Evolutionary conservation across 2,888 invertebrate genomes (phyloP).

Genomic region (Epicampocera succincta): DNA sequence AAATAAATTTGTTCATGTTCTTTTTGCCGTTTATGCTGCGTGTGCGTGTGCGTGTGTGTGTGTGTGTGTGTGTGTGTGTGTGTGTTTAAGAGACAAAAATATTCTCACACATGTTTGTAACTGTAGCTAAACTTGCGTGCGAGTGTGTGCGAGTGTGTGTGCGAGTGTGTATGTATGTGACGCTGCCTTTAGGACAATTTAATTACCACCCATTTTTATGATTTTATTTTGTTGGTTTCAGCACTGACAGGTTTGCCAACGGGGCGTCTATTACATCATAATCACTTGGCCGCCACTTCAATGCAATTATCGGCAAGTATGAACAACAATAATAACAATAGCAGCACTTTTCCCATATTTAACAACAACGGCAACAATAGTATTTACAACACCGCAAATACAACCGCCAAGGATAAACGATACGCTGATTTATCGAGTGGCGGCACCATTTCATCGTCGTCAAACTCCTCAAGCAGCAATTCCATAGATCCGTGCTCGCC

Average conservation of each 20-base stretch:
- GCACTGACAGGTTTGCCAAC: conserved; percentile 78
- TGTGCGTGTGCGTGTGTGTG: too few relatives aligned
- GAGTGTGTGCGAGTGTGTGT: conserved; percentile 5
- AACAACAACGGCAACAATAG: conserved; percentile 75
- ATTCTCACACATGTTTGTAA: conserved; percentile 26
- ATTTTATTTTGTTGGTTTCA: conserved; percentile 64
- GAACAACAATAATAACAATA: conserved; percentile 71
- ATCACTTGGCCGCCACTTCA: conserved; percentile 79
- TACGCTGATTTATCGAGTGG: conserved; percentile 77
- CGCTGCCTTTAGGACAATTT: conserved; percentile 60
- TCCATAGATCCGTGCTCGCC: conserved; percentile 81
- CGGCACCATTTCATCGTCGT: conserved; percentile 77
- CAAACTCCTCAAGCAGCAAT: conserved; percentile 80
- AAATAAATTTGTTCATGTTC: conserved; percentile 43
- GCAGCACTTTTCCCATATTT: conserved; percentile 78
- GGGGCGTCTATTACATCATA: conserved; percentile 80
- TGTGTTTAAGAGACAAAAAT: conserved; percentile 2
- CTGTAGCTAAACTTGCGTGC: not conserved
- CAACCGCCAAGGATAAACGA: conserved; percentile 58
- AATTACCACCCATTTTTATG: conserved; percentile 65
- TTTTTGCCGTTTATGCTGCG: conserved; percentile 21
- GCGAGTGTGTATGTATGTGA: not conserved
- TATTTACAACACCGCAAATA: conserved; percentile 72
- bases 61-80: too few relatives aligned
- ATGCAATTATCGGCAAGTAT: conserved; percentile 80